phyloP scores from a whole-genome alignment of 1,140 invertebrate genomes.

The Lepidurus arcticus region DNA sequence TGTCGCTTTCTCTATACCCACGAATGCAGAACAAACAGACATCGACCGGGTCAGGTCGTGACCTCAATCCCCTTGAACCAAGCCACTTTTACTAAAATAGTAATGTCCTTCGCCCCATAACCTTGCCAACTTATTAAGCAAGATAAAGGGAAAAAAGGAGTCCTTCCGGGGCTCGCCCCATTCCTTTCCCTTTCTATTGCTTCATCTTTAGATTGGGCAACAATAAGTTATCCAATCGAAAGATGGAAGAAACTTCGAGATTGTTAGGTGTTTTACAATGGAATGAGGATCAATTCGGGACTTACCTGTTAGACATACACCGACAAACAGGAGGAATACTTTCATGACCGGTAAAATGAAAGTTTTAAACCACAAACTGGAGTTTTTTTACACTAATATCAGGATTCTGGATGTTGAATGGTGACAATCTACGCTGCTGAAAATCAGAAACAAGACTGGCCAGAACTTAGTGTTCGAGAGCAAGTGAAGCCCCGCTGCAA shows the following conservation, averaged over 20 bases:
- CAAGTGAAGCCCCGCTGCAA: not conserved
- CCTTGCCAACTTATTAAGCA: not conserved
- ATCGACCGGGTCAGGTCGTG: not conserved
- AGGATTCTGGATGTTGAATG: not conserved
- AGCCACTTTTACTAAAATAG: not conserved
- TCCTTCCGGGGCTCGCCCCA: slow-evolving; percentile 9
- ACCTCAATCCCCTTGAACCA: not conserved
- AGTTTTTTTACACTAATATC: not conserved
- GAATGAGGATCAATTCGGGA: not conserved
- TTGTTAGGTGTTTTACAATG: too few species aligned
- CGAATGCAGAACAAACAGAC: not conserved
- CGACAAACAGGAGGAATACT: not conserved
- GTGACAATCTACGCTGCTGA: not conserved
- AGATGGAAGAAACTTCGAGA: too few species aligned
- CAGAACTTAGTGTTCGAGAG: not conserved
- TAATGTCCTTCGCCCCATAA: not conserved
- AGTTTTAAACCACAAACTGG: not conserved
- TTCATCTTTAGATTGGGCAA: not conserved
- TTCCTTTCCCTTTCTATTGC: not conserved
- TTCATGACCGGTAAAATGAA: not conserved
- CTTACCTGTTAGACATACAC: not conserved
- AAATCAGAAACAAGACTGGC: not conserved
- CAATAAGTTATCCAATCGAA: too few species aligned
- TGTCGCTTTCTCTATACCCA: not conserved
- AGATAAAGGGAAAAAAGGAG: not conserved